These are phyloP conservation scores for Mythimna impura DNA, from an alignment of 2,888 invertebrate species.

Conservation along the genomic window DNA sequence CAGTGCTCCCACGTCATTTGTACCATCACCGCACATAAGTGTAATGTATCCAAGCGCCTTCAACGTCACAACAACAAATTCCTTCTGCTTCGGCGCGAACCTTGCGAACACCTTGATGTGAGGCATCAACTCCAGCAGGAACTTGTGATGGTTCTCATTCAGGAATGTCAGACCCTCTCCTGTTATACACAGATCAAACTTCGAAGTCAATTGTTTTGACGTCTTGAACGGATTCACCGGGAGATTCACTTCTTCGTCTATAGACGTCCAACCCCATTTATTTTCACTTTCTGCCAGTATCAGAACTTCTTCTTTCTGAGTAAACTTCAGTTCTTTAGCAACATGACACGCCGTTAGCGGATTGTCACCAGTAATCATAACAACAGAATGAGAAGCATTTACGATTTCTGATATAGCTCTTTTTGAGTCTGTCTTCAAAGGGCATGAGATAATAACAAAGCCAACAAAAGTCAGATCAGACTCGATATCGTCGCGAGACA, in stretches of 20 bases:
- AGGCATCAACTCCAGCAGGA: conserved; percentile 94
- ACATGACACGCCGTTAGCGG: conserved; percentile 99
- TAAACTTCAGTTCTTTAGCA: conserved; percentile 97
- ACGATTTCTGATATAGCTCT: conserved; percentile 98
- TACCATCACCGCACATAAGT: conserved; percentile 99
- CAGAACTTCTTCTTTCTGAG: conserved; percentile 92
- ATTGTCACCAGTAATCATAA: conserved; percentile 99
- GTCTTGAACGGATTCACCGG: conserved; percentile 87
- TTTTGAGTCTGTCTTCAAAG: conserved; percentile 98
- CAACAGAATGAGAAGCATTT: conserved; percentile 97
- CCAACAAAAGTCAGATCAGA: conserved; percentile 97
- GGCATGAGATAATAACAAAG: conserved; percentile 99
- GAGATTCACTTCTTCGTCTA: conserved; percentile 91
- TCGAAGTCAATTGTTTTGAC: conserved; percentile 91
- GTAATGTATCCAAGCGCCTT: conserved; percentile 97
- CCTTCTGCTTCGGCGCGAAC: conserved; percentile 99
- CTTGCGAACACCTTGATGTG: conserved; percentile 98
- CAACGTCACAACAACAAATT: conserved; percentile 97
- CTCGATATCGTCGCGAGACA: conserved; percentile 97
- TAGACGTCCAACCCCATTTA: conserved; percentile 94
- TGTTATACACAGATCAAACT: conserved; percentile 98
- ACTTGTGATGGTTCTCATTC: conserved; percentile 90
- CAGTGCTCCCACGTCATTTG: conserved; percentile 99
- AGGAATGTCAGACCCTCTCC: conserved; percentile 96
- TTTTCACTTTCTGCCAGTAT: conserved; percentile 90